Evolutionary conservation across 2,888 invertebrate species (phyloP), one percentile per base, ranked within the genome.

Genomic region (Hypolimnas misippus): DNA sequence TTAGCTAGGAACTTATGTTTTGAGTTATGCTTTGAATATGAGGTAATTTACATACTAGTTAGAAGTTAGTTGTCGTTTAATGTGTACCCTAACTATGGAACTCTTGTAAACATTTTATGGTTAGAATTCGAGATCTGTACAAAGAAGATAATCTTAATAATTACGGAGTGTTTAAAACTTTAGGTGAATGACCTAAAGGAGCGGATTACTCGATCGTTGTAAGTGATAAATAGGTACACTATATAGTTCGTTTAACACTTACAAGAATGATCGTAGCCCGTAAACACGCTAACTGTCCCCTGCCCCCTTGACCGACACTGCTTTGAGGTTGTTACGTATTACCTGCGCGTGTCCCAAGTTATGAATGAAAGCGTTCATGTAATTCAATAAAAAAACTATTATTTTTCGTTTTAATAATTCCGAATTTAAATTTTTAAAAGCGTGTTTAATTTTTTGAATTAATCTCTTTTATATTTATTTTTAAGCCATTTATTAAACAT

Each of bases 221-320:
- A 8, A 25, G 14, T 29, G 7, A 25, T n/a, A 25, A 14, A 14
- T 29, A 49, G 4, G 33, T n/a, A 44, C 21, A 52, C 25, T 51
- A 56, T 51, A 51, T 56, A 62, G 62, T 62, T 35, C 44, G 55
- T 16, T 55, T 52, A 63, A 52, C 58, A 49, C 16, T 16, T 38
- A 17, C 17, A 38, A 63, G 62, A 62, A 61, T 67, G 58, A 59
- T 57, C 49, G 66, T 53, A 57, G 50, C 57, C 57, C 21, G 53
- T 52, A 62, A 69, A 63, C 57, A 55, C 62, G 64, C 63, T 78
- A 77, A 77, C 76, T 77, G 78, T 78, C 76, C 68, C 68, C 68
- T 76, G 79, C 66, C 78, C 79, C 67, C 75, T 75, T 77, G 78
- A 79, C 77, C 78, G 75, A 78, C 72, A 76, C 74, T 74, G 57